A percentile compares a stretch with the other conserved stretches of the same genome.
phyloP scores from a whole-genome alignment of 2,797 vertebrate genomes.

The Falco novaeseelandiae region DNA sequence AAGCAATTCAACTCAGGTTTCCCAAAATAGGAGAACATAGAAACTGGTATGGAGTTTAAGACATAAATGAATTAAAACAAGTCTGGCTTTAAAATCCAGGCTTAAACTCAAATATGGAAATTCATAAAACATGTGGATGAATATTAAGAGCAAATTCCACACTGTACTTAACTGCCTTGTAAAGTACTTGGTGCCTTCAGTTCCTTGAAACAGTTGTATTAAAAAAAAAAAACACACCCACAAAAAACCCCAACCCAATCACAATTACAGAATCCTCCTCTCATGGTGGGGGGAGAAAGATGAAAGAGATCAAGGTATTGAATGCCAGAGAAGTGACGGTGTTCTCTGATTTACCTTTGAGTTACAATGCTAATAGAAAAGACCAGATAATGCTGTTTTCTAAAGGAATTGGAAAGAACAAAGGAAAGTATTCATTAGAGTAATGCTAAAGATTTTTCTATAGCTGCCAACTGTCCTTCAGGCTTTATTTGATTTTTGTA shows the following conservation, averaged over 20 bases:
- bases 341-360: not conserved
- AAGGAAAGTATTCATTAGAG: not conserved
- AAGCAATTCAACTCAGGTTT: not conserved
- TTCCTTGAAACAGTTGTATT: not conserved
- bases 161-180: not conserved
- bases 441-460: not conserved
- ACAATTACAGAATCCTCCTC: not conserved
- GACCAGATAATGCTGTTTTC: not conserved
- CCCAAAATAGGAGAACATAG: not conserved
- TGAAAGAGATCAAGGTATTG: not conserved
- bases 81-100: not conserved
- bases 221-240: not conserved
- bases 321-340: not conserved
- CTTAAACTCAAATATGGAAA: not conserved
- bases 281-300: not conserved
- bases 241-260: not conserved
- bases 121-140: not conserved
- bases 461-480: not conserved
- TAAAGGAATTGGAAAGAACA: not conserved
- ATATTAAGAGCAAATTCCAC: not conserved
- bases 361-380: not conserved
- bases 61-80: not conserved
- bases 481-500: not conserved
- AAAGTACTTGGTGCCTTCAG: not conserved
- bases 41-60: not conserved